Percentiles rank a stretch among this genome's conserved stretches.
These are phyloP conservation scores for Synanceia verrucosa DNA, from an alignment of 2,797 vertebrate genomes.

Conservation along the genomic window DNA sequence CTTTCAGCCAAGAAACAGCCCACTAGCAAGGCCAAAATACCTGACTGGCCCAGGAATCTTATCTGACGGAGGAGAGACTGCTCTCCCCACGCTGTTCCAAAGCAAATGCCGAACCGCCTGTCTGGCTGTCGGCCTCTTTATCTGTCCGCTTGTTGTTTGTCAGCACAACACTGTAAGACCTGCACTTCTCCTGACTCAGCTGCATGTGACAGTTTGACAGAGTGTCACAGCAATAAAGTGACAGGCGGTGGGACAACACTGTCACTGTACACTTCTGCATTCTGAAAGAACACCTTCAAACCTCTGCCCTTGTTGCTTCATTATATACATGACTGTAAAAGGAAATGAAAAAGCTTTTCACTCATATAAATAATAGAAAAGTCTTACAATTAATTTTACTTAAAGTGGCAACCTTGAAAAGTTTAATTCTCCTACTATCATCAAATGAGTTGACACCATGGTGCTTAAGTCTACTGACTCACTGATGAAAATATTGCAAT, in stretches of 20 bases:
- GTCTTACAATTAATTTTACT: no score
- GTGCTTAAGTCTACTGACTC: not conserved
- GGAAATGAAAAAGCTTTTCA: not conserved
- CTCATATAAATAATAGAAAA: not conserved
- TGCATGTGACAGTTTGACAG: slow-evolving; percentile 64
- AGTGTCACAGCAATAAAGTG: slow-evolving; percentile 34
- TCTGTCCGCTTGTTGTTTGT: slow-evolving; percentile 39
- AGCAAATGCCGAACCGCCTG: slow-evolving; percentile 28
- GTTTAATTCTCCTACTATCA: not conserved
- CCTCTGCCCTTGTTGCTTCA: not conserved
- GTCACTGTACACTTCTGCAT: not conserved
- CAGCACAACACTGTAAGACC: slow-evolving; percentile 32
- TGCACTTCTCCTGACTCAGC: slow-evolving; percentile 43
- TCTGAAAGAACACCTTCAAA: slow-evolving; percentile 14
- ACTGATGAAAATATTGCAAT: not conserved
- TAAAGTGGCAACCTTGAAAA: not conserved
- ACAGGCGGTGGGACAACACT: slow-evolving; percentile 30
- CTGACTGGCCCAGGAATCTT: slow-evolving; percentile 41
- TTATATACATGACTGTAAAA: no score
- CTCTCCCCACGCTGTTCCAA: slow-evolving; percentile 7
- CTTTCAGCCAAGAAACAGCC: slow-evolving; percentile 45
- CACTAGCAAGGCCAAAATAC: slow-evolving; percentile 51
- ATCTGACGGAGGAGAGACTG: slow-evolving; percentile 48
- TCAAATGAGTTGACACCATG: not conserved
- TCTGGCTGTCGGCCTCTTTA: slow-evolving; percentile 20